Evolutionary conservation across 35 echinoderm and acorn worm genomes (phyloP).

Genomic region (Nesometra sesokonis): DNA sequence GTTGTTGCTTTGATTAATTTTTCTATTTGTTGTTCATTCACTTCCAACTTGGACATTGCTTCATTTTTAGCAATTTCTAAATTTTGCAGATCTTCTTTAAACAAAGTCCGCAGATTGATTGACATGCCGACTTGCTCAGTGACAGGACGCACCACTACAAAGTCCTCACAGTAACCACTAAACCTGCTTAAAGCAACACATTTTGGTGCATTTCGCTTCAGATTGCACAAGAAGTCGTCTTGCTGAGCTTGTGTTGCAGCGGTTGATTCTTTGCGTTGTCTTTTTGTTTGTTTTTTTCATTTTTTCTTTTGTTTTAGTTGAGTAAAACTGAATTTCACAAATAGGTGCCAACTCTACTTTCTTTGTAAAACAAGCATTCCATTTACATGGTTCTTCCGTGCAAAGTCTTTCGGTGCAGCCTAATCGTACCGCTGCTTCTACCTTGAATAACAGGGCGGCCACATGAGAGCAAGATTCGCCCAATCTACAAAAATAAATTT

Average conservation of each 20-base stretch:
- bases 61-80: no score
- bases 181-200: no score
- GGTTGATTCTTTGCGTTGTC: not conserved
- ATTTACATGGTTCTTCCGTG: slow-evolving; percentile 22
- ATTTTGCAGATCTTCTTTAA: no score
- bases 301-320: slow-evolving; percentile 2
- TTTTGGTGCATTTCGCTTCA: no score
- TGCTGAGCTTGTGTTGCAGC: not conserved
- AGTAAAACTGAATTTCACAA: not conserved
- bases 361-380: slow-evolving; percentile 8
- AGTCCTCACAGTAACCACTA: no score
- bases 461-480: slow-evolving; percentile 33
- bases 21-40: no score
- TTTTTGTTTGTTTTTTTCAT: slow-evolving; percentile 8
- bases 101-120: no score
- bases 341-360: slow-evolving; percentile 14
- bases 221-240: not conserved
- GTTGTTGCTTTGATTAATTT: no score
- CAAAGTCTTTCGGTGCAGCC: slow-evolving; percentile 4
- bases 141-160: no score
- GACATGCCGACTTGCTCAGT: no score
- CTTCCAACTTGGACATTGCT: no score
- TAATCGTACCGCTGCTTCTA: slow-evolving; percentile 24
- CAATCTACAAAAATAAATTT: slow-evolving; percentile 14
- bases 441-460: slow-evolving; percentile 19